A percentile compares a stretch with the other conserved stretches of the same genome.
phyloP scores from a whole-genome alignment of 1,140 invertebrate genomes.

The Magallana ariakensis region DNA sequence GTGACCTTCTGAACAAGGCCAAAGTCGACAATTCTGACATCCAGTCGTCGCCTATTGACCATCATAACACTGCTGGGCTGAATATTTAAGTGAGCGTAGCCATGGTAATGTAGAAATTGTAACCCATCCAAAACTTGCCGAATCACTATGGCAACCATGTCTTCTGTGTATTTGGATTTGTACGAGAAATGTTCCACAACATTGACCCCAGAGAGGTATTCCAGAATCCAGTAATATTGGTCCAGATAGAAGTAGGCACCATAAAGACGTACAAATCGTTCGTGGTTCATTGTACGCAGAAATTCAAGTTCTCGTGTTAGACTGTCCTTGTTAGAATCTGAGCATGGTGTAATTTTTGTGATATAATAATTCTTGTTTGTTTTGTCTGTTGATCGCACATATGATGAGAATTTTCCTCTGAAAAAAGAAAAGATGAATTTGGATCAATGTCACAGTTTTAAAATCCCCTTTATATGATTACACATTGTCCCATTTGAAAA shows the following conservation, averaged over 20 bases:
- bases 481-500: too few relatives aligned
- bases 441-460: slow-evolving; percentile 1
- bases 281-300: slow-evolving; percentile 88
- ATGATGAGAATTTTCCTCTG: slow-evolving; percentile 91
- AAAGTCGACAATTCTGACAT: slow-evolving; percentile 95
- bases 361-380: slow-evolving; percentile 55
- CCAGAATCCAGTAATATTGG: slow-evolving; percentile 86
- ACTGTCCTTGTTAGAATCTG: slow-evolving; percentile 50
- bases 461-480: neutral
- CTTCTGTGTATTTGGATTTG: slow-evolving; percentile 93
- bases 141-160: slow-evolving; percentile 91
- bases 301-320: slow-evolving; percentile 88
- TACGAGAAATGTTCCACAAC: slow-evolving; percentile 92
- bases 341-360: slow-evolving; percentile 65
- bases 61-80: slow-evolving; percentile 99
- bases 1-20: slow-evolving; percentile 86
- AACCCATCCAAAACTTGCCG: slow-evolving; percentile 82
- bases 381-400: slow-evolving; percentile 87
- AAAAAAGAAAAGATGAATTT: slow-evolving; percentile 50
- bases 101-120: slow-evolving; percentile 95
- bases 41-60: slow-evolving; percentile 89
- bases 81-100: slow-evolving; percentile 94
- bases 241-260: slow-evolving; percentile 77
- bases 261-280: slow-evolving; percentile 88
- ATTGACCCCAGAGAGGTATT: slow-evolving; percentile 95